Conservation (phyloP, 2,797 vertebrate genomes). For the Rhyacichthys aspro region DNA sequence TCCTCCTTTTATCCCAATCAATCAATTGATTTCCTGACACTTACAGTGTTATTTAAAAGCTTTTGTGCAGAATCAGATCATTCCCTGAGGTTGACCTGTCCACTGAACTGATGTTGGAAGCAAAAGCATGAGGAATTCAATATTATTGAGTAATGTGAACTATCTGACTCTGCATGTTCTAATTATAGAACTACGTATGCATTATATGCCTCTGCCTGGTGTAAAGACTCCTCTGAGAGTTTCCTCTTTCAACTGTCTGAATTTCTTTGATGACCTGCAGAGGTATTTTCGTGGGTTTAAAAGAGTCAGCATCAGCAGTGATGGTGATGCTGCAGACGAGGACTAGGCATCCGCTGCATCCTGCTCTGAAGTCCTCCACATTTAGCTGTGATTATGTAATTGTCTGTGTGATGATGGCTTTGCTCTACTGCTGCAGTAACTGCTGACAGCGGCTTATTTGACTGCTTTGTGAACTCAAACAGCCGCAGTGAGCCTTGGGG, state of each 20-base stretch:
- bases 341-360: conserved; percentile 36
- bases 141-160: conserved; percentile 27
- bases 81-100: conserved; percentile 4
- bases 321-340: conserved; percentile 34
- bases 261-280: conserved; percentile 13
- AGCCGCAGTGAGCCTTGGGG: conserved; percentile 2
- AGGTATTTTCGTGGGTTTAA: too few relatives aligned
- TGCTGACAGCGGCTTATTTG: conserved; percentile 45
- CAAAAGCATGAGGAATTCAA: conserved; percentile 18
- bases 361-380: conserved; percentile 39
- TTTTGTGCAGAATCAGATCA: not conserved
- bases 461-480: conserved; percentile 32
- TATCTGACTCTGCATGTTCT: conserved; percentile 31
- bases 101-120: conserved; percentile 11
- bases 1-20: conserved; percentile 39
- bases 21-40: conserved; percentile 35
- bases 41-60: conserved; percentile 25
- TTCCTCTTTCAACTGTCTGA: not conserved
- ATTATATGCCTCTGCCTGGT: conserved; percentile 5
- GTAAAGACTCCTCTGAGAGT: not conserved
- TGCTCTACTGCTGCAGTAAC: conserved; percentile 48
- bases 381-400: conserved; percentile 63
- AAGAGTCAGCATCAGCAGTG: not conserved
- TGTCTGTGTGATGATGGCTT: conserved; percentile 56
- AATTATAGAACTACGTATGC: conserved; percentile 31